Conservation (phyloP, 2,888 invertebrate genomes). For the Archips xylosteana region DNA sequence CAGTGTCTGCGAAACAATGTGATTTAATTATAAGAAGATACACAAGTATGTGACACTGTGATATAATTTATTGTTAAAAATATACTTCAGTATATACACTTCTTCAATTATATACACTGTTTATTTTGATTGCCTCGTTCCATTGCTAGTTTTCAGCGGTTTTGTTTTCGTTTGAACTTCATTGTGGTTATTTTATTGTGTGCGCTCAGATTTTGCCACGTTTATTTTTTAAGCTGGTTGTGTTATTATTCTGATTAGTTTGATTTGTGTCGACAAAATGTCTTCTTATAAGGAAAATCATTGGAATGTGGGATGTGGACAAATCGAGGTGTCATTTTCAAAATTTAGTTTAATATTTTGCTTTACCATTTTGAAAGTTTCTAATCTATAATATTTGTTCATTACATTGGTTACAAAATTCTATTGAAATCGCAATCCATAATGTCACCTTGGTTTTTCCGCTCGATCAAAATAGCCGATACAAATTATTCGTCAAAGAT, state of each 20-base stretch:
- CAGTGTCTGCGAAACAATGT: constrained; percentile 40
- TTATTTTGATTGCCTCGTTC: constrained; percentile 64
- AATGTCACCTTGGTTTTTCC: constrained; percentile 58
- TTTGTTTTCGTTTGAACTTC: constrained; percentile 46
- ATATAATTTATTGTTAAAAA: constrained; percentile 46
- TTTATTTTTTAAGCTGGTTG: constrained; percentile 58
- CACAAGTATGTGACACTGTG: constrained; percentile 73
- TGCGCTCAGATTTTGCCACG: constrained; percentile 52
- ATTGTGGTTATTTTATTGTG: constrained; percentile 46
- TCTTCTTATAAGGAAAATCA: constrained; percentile 60
- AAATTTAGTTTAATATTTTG: not conserved
- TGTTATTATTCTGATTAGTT: constrained; percentile 51
- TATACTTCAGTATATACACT: constrained; percentile 50
- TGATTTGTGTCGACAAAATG: constrained; percentile 57
- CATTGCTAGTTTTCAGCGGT: constrained; percentile 64
- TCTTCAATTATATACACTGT: constrained; percentile 46
- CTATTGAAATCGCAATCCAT: constrained; percentile 6
- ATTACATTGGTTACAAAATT: not conserved
- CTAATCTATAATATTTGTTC: not conserved
- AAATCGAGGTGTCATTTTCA: constrained; percentile 49
- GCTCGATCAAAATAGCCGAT: constrained; percentile 38
- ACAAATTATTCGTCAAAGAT: constrained; percentile 7
- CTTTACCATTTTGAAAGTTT: not conserved
- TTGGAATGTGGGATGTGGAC: constrained; percentile 48
- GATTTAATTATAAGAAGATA: constrained; percentile 70